phyloP scores from a whole-genome alignment of 2,113 vertebrate genomes.

The Laticauda laticaudata region DNA sequence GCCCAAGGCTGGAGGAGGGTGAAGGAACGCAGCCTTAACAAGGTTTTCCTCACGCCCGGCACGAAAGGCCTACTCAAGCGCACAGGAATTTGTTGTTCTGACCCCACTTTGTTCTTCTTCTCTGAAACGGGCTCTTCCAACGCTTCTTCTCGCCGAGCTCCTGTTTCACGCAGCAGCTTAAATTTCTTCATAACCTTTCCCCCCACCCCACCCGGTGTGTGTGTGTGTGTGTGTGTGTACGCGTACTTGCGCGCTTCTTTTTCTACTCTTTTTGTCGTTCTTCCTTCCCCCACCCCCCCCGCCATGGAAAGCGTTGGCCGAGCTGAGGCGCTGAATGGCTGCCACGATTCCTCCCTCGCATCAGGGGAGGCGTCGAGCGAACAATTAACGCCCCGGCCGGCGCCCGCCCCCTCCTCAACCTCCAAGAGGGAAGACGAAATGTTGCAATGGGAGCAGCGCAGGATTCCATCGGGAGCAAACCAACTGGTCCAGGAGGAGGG shows the following conservation, averaged over 20 bases:
- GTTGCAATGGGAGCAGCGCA: constrained; percentile 61
- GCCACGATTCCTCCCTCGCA: constrained; percentile 2
- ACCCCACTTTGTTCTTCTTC: not conserved
- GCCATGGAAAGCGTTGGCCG: not conserved
- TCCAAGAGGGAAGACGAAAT: constrained; percentile 21
- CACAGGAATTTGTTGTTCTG: not conserved
- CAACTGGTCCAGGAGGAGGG: constrained; percentile 24
- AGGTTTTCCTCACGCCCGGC: not conserved
- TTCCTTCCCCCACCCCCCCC: rapidly evolving
- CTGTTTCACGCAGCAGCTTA: not conserved
- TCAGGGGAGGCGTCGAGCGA: constrained; percentile 6
- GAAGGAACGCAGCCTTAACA: not conserved
- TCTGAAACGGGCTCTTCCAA: not conserved
- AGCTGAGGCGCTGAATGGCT: not conserved
- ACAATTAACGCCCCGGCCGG: not conserved
- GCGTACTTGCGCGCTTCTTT: not conserved
- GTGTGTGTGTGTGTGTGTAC: not conserved
- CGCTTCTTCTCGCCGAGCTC: not conserved
- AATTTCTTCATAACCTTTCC: not conserved
- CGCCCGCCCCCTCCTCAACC: not conserved
- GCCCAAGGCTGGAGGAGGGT: not conserved
- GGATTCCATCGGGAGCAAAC: constrained; percentile 50
- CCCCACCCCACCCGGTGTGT: not conserved
- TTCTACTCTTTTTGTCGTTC: not conserved
- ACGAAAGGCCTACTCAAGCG: constrained; percentile 26